A percentile compares a stretch with the other conserved stretches of the same genome.
These are phyloP conservation scores for Apodemus sylvaticus DNA, from an alignment of 2,113 vertebrate species.

Conservation along the genomic window DNA sequence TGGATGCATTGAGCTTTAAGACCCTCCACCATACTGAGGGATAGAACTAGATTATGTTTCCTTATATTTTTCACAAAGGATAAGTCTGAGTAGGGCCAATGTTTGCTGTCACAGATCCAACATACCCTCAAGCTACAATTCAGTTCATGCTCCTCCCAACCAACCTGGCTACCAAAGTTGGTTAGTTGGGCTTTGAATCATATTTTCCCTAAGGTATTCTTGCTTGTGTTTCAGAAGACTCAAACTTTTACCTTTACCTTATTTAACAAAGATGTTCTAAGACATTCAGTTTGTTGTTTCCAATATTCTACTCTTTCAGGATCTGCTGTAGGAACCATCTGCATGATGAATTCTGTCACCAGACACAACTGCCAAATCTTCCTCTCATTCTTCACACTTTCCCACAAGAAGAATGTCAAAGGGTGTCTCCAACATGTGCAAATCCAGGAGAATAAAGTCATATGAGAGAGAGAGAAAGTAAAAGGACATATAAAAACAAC, in stretches of 20 bases:
- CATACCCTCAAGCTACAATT: not conserved
- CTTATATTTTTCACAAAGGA: not conserved
- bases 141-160: not conserved
- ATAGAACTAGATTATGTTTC: not conserved
- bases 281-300: not conserved
- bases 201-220: not conserved
- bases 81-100: not conserved
- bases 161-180: too few relatives aligned
- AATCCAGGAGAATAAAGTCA: conserved; percentile 17
- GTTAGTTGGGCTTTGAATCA: too few relatives aligned
- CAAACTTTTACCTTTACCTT: not conserved
- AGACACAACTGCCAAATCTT: not conserved
- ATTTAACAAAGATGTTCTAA: not conserved
- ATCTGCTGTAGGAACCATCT: not conserved
- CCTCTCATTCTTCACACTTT: not conserved
- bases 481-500: not conserved
- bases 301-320: not conserved
- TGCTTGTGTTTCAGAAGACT: not conserved
- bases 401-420: not conserved
- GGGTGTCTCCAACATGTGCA: not conserved
- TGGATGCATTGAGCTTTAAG: not conserved
- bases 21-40: accelerated
- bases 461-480: not conserved
- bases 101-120: not conserved
- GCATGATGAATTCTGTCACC: not conserved